Conservation (phyloP, 2,888 invertebrate species). For the Hermaeophaga mercurialis region DNA sequence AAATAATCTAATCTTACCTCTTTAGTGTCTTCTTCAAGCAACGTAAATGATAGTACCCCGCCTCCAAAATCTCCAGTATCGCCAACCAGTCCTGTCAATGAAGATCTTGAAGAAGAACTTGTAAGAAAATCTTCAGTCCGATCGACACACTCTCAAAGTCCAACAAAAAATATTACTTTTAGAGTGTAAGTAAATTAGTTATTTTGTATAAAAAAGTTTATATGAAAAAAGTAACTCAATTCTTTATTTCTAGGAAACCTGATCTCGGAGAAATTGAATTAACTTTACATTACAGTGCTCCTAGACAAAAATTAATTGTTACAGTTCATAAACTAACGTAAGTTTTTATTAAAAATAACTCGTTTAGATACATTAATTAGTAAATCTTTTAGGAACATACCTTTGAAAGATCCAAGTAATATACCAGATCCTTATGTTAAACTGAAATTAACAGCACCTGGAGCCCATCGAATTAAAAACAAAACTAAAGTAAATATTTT, state of each 20-base stretch:
- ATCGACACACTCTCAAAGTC: conserved; percentile 9
- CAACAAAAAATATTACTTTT: conserved; percentile 26
- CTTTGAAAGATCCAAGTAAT: conserved; percentile 77
- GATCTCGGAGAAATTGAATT: conserved; percentile 75
- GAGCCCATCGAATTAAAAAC: conserved; percentile 71
- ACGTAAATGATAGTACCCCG: conserved; percentile 6
- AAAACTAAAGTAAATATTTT: conserved; percentile 41
- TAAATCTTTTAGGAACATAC: conserved; percentile 68
- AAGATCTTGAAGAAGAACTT: conserved; percentile 23
- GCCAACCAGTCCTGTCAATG: conserved; percentile 2
- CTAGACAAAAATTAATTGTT: conserved; percentile 77
- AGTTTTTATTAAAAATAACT: conserved; percentile 54
- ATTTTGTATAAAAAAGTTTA: background rate
- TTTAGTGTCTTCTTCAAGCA: conserved; percentile 28
- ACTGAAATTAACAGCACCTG: conserved; percentile 77
- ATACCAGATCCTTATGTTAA: conserved; percentile 91
- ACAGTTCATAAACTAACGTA: conserved; percentile 86
- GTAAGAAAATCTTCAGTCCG: conserved; percentile 23
- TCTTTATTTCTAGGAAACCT: conserved; percentile 33
- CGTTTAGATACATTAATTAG: conserved; percentile 8
- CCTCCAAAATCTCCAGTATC: conserved; percentile 18
- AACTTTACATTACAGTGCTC: conserved; percentile 79
- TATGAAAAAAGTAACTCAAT: background rate
- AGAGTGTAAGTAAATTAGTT: conserved; percentile 23
- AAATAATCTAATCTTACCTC: too few species aligned